These are phyloP conservation scores for Cydia strobilella DNA, from an alignment of 1,140 invertebrate genomes.

Conservation along the genomic window DNA sequence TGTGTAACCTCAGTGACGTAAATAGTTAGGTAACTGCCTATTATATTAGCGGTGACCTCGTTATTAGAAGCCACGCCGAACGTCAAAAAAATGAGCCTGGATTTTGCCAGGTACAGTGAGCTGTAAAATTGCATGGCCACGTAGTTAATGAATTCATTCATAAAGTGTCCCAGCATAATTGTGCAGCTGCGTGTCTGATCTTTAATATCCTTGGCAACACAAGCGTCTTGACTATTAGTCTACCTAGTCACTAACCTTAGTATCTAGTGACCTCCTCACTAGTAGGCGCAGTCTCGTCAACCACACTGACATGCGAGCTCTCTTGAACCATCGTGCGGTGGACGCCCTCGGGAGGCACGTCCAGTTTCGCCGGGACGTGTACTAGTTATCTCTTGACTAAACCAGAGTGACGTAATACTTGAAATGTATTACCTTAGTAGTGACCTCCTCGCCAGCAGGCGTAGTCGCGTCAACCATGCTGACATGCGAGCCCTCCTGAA, in stretches of 20 bases:
- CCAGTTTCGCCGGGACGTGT: slow-evolving; percentile 71
- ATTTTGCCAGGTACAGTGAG: not conserved
- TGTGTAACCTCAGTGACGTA: no score
- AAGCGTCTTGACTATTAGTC: no score
- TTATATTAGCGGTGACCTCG: no score
- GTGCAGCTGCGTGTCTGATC: no score
- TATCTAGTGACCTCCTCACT: slow-evolving; percentile 65
- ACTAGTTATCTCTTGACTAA: slow-evolving; percentile 36
- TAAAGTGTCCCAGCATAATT: no score
- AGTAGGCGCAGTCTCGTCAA: slow-evolving; percentile 48
- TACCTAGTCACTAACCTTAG: slow-evolving; percentile 52
- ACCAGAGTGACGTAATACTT: not conserved
- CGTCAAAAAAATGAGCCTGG: no score
- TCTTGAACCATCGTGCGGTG: slow-evolving; percentile 45
- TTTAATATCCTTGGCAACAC: no score
- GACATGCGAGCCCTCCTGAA: slow-evolving; percentile 44
- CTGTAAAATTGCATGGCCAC: not conserved
- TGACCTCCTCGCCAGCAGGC: slow-evolving; percentile 56
- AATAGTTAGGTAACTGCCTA: no score
- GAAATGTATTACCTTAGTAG: slow-evolving; percentile 60
- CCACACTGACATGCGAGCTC: slow-evolving; percentile 54
- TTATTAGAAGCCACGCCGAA: no score
- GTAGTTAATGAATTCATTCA: no score
- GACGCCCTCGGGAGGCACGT: slow-evolving; percentile 75
- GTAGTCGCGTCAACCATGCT: slow-evolving; percentile 54